Conservation (phyloP, 2,888 invertebrate species). For the Cylindroiulus punctatus region DNA sequence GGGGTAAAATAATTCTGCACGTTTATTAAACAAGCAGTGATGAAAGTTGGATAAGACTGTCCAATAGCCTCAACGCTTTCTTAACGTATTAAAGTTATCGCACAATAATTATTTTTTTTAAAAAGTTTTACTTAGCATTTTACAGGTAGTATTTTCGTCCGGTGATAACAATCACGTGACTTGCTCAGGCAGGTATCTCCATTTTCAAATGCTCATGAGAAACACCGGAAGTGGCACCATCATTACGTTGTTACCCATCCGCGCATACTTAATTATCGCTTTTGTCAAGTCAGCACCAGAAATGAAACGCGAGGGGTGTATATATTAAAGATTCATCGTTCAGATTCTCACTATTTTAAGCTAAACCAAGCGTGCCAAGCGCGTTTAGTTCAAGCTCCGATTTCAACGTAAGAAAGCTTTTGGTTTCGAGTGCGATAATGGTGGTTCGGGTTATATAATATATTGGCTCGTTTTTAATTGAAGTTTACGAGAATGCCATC, state of each 20-base stretch:
- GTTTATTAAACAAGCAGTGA: too few species aligned
- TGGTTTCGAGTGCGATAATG: constrained; percentile 39
- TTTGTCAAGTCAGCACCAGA: constrained; percentile 44
- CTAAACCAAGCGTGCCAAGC: neutral
- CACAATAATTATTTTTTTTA: neutral
- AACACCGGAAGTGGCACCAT: neutral
- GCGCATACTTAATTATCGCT: constrained; percentile 10
- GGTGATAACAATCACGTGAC: neutral
- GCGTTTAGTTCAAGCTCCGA: neutral
- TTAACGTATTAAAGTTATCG: too few species aligned
- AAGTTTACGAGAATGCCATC: constrained; percentile 27
- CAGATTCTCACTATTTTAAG: neutral
- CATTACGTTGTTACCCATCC: neutral
- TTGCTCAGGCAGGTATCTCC: neutral
- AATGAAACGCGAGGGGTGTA: neutral
- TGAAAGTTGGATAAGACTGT: too few species aligned
- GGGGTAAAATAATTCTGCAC: too few species aligned
- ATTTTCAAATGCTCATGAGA: neutral
- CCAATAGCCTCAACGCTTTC: too few species aligned
- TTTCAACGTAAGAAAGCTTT: constrained; percentile 43
- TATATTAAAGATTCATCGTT: neutral
- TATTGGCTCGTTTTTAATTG: constrained; percentile 44
- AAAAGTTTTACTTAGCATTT: neutral
- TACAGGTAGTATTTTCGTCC: neutral
- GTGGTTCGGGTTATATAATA: constrained; percentile 40